A percentile compares a stretch with the other conserved stretches of the same genome.
phyloP scores from a whole-genome alignment of 2,888 invertebrate genomes.

The Dichetophora obliterata region DNA sequence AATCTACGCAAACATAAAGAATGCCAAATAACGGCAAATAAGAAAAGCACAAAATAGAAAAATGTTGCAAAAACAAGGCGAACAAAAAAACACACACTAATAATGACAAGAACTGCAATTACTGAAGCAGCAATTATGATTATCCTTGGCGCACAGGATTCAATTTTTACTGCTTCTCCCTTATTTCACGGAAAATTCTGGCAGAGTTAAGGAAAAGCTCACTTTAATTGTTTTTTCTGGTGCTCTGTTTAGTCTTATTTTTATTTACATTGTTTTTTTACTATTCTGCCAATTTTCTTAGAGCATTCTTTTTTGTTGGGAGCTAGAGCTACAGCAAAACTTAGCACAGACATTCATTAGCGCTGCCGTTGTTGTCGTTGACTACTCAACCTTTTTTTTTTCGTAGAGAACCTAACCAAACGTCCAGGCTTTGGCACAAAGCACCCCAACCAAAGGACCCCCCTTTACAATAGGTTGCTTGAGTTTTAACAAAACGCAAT shows the following conservation, averaged over 20 bases:
- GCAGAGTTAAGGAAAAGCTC: constrained; percentile 13
- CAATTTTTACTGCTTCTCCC: neutral
- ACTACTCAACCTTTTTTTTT: neutral
- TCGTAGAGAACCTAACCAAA: neutral
- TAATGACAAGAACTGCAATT: constrained; percentile 37
- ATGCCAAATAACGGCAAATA: neutral
- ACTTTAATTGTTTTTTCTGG: constrained; percentile 1
- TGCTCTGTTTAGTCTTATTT: neutral
- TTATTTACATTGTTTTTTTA: neutral
- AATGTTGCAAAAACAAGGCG: neutral
- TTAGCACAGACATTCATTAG: constrained; percentile 30
- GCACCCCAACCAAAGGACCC: neutral
- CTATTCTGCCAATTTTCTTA: neutral
- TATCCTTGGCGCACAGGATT: constrained; percentile 28
- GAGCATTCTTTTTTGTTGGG: neutral
- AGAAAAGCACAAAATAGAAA: neutral
- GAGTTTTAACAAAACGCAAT: constrained; percentile 10
- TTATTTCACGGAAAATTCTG: constrained; percentile 13
- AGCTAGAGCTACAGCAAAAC: neutral
- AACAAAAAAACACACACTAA: constrained; percentile 11
- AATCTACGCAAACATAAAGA: neutral
- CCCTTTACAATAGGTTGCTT: neutral
- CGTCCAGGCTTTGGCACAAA: neutral
- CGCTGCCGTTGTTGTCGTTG: constrained; percentile 12
- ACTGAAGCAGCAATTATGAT: constrained; percentile 37